Base-by-base conservation (phyloP, 2,113 vertebrate genomes). In the Galeopterus variegatus region DNA sequence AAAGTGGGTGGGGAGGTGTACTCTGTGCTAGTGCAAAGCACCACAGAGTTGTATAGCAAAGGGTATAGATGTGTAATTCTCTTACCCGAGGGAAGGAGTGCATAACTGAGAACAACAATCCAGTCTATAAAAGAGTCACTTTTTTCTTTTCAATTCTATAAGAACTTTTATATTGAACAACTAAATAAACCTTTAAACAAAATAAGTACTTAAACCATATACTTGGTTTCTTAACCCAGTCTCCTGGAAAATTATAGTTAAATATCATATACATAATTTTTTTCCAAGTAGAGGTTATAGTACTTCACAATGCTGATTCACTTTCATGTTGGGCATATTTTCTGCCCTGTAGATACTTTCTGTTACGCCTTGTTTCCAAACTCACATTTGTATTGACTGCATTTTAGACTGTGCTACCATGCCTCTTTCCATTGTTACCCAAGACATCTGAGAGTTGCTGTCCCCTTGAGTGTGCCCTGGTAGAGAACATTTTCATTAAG, bases 191-290 rank as follows among this genome's bases (percentile, higher is more conserved):
- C 45, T 88, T 95, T 70, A 28, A 81, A 56, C 70, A 58, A 88
- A 80, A 80, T 64, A 67, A 13, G 3, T 41, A 50, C n/a, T 48
- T 89, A 84, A 94, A 33, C 18, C 52, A 6, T 50, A 48, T 41
- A 50, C 3, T 50, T 88, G 28, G 1, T 90, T 93, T 91, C 64
- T 93, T 86, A 56, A 79, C 26, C 95, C 8, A 80, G 26, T 56
- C 41, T 96, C 62, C 81, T 81, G 33, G 58, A 88, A 90, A 93
- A 81, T 73, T 84, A 50, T 60, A 96, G 62, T n/a, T 64, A 41
- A 85, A 50, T 80, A 50, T 36, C 24, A 41, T 10, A 31, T 11
- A 18, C 6, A 0, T 50, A 21, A 41, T 64, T 75, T 83, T 93
- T 96, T 97, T 36, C 31, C 8, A n/a, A 24, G 24, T 69, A 77